Percentiles rank a stretch among this genome's conserved stretches.
These are phyloP conservation scores for Heliconius hermathena DNA, from an alignment of 1,140 invertebrate genomes.

Conservation along the genomic window DNA sequence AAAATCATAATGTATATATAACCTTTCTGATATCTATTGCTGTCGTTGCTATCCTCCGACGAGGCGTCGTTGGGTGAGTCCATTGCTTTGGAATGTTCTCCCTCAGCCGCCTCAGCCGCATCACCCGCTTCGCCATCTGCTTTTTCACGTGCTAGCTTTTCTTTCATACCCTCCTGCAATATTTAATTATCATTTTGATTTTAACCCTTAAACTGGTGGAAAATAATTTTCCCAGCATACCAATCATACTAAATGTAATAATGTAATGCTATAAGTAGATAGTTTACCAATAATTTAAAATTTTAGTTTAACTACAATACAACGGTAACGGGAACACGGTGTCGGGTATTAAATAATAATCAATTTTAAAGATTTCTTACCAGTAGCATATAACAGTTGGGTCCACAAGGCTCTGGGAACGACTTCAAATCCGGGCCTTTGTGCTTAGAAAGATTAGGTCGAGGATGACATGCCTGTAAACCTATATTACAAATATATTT, in stretches of 20 bases:
- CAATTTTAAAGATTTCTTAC: constrained; percentile 68
- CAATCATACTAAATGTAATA: too few relatives aligned
- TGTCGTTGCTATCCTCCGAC: constrained; percentile 96
- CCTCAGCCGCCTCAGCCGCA: constrained; percentile 55
- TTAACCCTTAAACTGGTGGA: not conserved
- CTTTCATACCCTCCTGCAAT: constrained; percentile 89
- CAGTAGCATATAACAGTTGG: constrained; percentile 94
- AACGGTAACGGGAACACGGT: too few relatives aligned
- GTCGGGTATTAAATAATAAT: too few relatives aligned
- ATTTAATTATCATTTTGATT: not conserved
- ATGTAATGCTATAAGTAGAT: too few relatives aligned
- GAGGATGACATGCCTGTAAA: constrained; percentile 94
- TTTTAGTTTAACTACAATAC: too few relatives aligned
- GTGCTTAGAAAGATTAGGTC: constrained; percentile 93
- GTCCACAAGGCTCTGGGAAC: constrained; percentile 92
- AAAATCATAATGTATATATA: too few relatives aligned
- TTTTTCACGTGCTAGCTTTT: constrained; percentile 88
- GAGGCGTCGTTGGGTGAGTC: constrained; percentile 96
- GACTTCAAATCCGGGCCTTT: constrained; percentile 95
- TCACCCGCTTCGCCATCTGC: constrained; percentile 49
- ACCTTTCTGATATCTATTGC: constrained; percentile 84
- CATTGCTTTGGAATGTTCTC: constrained; percentile 73
- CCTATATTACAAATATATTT: constrained; percentile 63
- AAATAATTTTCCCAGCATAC: too few relatives aligned
- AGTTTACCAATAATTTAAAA: too few relatives aligned